Conservation (phyloP, 2,797 vertebrate species). For the Sebastiscus albofasciatus region DNA sequence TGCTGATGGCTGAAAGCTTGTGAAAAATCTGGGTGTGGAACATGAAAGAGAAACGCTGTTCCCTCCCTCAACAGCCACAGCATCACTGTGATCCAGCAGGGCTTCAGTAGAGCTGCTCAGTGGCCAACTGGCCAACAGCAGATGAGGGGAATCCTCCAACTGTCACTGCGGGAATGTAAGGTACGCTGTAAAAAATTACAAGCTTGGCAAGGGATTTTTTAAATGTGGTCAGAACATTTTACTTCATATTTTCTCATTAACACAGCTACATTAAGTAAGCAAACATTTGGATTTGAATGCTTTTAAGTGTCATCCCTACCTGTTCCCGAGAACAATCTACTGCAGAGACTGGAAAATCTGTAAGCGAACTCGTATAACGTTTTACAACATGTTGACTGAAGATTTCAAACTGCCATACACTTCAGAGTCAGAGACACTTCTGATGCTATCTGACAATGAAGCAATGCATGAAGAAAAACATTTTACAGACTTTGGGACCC, state of each 20-base stretch:
- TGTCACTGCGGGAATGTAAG: neutral
- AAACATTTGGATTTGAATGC: neutral
- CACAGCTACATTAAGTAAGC: neutral
- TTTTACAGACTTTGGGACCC: neutral
- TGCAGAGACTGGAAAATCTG: too few relatives aligned
- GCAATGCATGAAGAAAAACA: neutral
- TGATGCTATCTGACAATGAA: neutral
- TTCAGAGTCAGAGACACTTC: neutral
- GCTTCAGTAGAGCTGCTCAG: neutral
- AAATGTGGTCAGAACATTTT: neutral
- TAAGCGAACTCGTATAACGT: accelerated
- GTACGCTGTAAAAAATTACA: neutral
- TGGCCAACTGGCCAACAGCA: neutral
- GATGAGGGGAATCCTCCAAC: neutral
- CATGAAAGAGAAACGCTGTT: neutral
- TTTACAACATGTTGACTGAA: neutral
- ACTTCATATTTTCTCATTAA: neutral
- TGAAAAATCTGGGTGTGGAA: neutral
- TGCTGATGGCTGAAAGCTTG: neutral
- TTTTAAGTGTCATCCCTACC: neutral
- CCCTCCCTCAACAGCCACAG: neutral
- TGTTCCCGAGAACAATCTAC: too few relatives aligned
- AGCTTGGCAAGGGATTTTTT: neutral
- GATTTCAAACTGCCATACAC: neutral
- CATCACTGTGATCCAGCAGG: neutral